phyloP scores from a whole-genome alignment of 2,888 invertebrate genomes.

The Ferdinandea cuprea region DNA sequence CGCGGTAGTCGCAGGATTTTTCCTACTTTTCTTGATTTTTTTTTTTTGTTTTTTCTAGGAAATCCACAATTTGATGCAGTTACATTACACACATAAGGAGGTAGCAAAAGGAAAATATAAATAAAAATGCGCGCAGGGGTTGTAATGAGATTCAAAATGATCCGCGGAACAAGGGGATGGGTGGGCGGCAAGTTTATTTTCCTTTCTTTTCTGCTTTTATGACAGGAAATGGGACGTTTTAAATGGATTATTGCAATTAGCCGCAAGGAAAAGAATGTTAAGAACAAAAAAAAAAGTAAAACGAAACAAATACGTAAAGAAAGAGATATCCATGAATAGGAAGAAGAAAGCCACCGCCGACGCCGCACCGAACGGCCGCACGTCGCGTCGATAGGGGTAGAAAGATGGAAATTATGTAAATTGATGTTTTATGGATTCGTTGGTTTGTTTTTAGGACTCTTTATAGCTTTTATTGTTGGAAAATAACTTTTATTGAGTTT shows the following conservation, averaged over 20 bases:
- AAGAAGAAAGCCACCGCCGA: slow-evolving; percentile 30
- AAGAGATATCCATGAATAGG: slow-evolving; percentile 28
- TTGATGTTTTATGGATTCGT: slow-evolving; percentile 72
- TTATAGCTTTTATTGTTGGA: slow-evolving; percentile 64
- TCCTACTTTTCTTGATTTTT: neutral
- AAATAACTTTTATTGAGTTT: slow-evolving; percentile 49
- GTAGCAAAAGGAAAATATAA: slow-evolving; percentile 47
- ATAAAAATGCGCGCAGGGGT: slow-evolving; percentile 69
- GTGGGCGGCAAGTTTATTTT: neutral
- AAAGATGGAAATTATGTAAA: slow-evolving; percentile 71
- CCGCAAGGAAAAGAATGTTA: slow-evolving; percentile 75
- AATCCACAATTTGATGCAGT: slow-evolving; percentile 74
- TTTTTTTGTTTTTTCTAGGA: slow-evolving; percentile 46
- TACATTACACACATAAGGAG: slow-evolving; percentile 63
- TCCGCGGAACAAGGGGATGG: slow-evolving; percentile 63
- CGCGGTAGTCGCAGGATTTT: slow-evolving; percentile 21
- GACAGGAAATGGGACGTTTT: slow-evolving; percentile 79
- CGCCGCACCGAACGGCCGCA: neutral
- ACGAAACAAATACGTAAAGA: neutral
- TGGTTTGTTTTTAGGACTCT: slow-evolving; percentile 55
- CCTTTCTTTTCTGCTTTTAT: slow-evolving; percentile 57
- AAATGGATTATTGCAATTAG: slow-evolving; percentile 83
- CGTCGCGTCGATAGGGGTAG: slow-evolving; percentile 68
- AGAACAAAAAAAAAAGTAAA: slow-evolving; percentile 9
- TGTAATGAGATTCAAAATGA: slow-evolving; percentile 74